Percentiles rank a stretch among this genome's conserved stretches.
These are phyloP conservation scores for Margaritifera margaritifera DNA, from an alignment of 2,888 invertebrate species.

Conservation along the genomic window DNA sequence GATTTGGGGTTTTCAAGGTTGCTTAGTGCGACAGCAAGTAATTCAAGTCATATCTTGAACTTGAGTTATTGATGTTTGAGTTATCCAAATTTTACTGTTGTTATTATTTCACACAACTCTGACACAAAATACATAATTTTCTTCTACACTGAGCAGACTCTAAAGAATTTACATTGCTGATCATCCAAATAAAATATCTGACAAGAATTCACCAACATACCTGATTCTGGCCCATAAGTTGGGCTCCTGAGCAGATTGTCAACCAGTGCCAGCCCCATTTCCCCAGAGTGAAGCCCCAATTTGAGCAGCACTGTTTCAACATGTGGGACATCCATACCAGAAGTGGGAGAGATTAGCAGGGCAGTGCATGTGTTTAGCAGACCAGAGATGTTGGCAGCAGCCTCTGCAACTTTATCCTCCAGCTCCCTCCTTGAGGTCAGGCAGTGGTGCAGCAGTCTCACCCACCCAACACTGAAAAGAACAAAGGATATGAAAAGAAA, in stretches of 20 bases:
- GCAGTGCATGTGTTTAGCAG: slow-evolving; percentile 83
- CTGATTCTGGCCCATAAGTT: slow-evolving; percentile 21
- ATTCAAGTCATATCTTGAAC: too few relatives aligned
- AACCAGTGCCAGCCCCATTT: slow-evolving; percentile 71
- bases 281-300: slow-evolving; percentile 80
- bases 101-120: too few relatives aligned
- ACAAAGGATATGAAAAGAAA: not conserved
- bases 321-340: slow-evolving; percentile 79
- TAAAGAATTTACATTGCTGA: too few relatives aligned
- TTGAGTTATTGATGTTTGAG: too few relatives aligned
- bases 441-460: slow-evolving; percentile 86
- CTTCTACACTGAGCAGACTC: too few relatives aligned
- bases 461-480: slow-evolving; percentile 83
- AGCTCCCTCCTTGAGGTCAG: slow-evolving; percentile 72
- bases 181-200: too few relatives aligned
- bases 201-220: slow-evolving; percentile 11
- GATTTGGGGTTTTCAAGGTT: too few relatives aligned
- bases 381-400: slow-evolving; percentile 81
- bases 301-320: slow-evolving; percentile 82
- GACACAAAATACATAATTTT: too few relatives aligned
- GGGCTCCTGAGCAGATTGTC: slow-evolving; percentile 62
- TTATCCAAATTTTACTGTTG: too few relatives aligned
- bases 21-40: too few relatives aligned
- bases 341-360: slow-evolving; percentile 81
- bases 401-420: slow-evolving; percentile 64